These are phyloP conservation scores for Paelopatides confundens DNA, from an alignment of 53 echinoderm and acorn worm species.

Conservation along the genomic window DNA sequence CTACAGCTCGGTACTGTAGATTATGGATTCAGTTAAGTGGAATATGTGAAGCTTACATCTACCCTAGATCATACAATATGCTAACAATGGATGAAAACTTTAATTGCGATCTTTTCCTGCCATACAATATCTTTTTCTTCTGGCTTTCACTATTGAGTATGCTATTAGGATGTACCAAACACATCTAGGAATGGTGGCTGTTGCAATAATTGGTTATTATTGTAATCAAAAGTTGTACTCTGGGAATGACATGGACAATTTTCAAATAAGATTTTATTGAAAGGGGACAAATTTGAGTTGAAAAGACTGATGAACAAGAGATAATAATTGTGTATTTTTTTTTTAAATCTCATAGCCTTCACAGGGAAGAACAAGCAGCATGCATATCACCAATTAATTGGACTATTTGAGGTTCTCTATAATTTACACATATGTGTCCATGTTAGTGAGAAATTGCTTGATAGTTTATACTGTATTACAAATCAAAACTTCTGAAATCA, in stretches of 20 bases:
- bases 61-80: not conserved
- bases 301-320: no score
- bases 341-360: no score
- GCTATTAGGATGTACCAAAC: not conserved
- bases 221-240: not conserved
- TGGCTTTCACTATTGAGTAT: not conserved
- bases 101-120: not conserved
- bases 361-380: no score
- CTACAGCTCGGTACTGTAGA: not conserved
- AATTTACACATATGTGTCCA: no score
- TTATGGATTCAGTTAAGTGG: not conserved
- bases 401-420: no score
- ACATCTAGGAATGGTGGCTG: not conserved
- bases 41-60: not conserved
- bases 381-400: no score
- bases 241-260: not conserved
- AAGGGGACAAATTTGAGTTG: no score
- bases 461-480: no score
- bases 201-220: not conserved
- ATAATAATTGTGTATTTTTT: no score
- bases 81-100: not conserved
- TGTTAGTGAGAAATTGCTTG: no score
- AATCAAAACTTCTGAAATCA: no score
- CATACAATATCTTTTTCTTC: not conserved
- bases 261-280: no score